Base-by-base conservation (phyloP, 23 tunicate genomes). In the Oikopleura dioica region DNA sequence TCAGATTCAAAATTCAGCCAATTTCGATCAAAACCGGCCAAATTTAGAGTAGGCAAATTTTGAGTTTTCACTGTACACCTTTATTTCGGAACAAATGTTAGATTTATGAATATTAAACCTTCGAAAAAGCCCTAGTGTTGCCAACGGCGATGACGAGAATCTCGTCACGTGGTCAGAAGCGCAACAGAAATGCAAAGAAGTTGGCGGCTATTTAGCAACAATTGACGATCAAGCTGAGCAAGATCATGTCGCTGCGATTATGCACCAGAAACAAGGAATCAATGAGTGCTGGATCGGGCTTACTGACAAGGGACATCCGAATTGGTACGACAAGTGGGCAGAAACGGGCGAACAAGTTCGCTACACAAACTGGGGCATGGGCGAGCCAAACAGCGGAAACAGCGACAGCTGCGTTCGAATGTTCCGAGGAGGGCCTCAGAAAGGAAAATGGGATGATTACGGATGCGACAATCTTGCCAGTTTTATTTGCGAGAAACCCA, bases 361-460 rank as follows among this genome's bases (percentile, higher is more conserved):
- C 26, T 63, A 63, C 33, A 63, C 72, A 16, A 63, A 63, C 26
- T 63, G 72, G 72, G 72, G 26, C 33, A 2, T 2, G 2, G 33
- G 33, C 72, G 72, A 63, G 33, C 72, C 72, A 24, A 63, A 63
- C 26, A 28, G 33, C 33, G 72, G 16, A 12, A 2, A 23, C 33
- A 2, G 32, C 72, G 32, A 63, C 5, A 23, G 33, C 72, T 63
- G 72, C 26, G 72, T 63, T 28, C 72, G 33, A 24, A 16, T 63
- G 33, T 63, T 12, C 33, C 32, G 72, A 2, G 72, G 33, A n/a
- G n/a, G n/a, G n/a, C n/a, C n/a, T n/a, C n/a, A n/a, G 33, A 23
- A 63, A 2, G 72, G 72, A 23, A 63, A 63, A 63, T 63, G 72
- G 72, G 33, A 63, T 63, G 72, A 63, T 28, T 4, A 63, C 2